Conservation (phyloP, 2,888 invertebrate genomes). For the Hypomecis atomaria region DNA sequence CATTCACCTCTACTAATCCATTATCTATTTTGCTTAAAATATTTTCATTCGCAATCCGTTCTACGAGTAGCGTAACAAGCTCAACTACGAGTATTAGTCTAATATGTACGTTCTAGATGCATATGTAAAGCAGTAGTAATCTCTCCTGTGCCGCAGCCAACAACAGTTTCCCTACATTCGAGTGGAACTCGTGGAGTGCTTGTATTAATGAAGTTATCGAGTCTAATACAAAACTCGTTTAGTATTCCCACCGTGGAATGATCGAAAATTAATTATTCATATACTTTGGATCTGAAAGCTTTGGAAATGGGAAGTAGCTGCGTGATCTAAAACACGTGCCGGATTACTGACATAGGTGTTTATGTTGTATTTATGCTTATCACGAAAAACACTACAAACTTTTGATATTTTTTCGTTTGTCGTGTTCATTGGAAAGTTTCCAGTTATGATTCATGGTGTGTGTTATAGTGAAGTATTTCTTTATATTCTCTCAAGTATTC, state of each 20-base stretch:
- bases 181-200: slow-evolving; percentile 11
- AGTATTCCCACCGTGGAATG: slow-evolving; percentile 26
- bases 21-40: no score
- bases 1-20: no score
- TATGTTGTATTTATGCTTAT: neutral
- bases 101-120: no score
- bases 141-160: slow-evolving; percentile 8
- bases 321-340: slow-evolving; percentile 13
- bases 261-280: slow-evolving; percentile 40
- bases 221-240: slow-evolving; percentile 46
- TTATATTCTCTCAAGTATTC: neutral
- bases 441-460: no score
- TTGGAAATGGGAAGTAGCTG: slow-evolving; percentile 10
- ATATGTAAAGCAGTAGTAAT: neutral
- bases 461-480: neutral
- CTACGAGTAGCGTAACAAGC: no score
- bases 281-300: slow-evolving; percentile 11
- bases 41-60: no score
- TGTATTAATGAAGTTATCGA: slow-evolving; percentile 41
- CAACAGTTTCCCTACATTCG: slow-evolving; percentile 19
- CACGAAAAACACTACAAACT: no score
- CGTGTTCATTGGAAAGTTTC: no score
- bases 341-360: neutral
- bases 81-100: no score
- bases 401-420: no score